phyloP scores from a whole-genome alignment of 2,888 invertebrate species.

The Nomada ferruginata region DNA sequence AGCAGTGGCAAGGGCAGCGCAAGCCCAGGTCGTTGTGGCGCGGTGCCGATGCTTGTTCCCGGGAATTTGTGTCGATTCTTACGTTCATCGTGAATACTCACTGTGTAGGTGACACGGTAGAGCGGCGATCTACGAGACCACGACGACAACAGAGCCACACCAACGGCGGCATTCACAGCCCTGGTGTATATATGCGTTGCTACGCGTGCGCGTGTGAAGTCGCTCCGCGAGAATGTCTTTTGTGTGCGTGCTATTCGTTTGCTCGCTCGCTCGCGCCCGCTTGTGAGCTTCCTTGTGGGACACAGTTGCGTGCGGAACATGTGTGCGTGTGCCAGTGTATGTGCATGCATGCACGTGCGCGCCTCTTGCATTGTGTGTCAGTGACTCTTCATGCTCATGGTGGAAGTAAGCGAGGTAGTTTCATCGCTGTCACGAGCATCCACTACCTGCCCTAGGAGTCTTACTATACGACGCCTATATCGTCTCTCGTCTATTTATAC shows the following conservation, averaged over 20 bases:
- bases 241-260: conserved; percentile 55
- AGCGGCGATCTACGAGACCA: conserved; percentile 55
- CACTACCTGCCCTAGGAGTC: conserved; percentile 76
- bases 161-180: conserved; percentile 44
- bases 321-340: conserved; percentile 29
- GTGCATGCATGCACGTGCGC: conserved; percentile 47
- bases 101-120: conserved; percentile 52
- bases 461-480: conserved; percentile 74
- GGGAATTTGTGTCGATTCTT: conserved; percentile 55
- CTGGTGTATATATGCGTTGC: conserved; percentile 42
- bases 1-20: conserved; percentile 48
- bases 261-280: conserved; percentile 42
- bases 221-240: conserved; percentile 56
- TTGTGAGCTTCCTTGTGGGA: conserved; percentile 54
- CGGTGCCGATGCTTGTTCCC: conserved; percentile 45
- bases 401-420: conserved; percentile 66
- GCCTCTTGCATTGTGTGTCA: conserved; percentile 55
- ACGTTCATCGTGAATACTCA: conserved; percentile 45
- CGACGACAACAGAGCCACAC: conserved; percentile 35
- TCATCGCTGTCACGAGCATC: conserved; percentile 70
- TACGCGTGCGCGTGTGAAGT: conserved; percentile 67
- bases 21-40: conserved; percentile 42
- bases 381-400: conserved; percentile 58
- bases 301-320: conserved; percentile 36
- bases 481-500: conserved; percentile 82